phyloP scores from a whole-genome alignment of 2,113 vertebrate genomes.

The Agapornis roseicollis region DNA sequence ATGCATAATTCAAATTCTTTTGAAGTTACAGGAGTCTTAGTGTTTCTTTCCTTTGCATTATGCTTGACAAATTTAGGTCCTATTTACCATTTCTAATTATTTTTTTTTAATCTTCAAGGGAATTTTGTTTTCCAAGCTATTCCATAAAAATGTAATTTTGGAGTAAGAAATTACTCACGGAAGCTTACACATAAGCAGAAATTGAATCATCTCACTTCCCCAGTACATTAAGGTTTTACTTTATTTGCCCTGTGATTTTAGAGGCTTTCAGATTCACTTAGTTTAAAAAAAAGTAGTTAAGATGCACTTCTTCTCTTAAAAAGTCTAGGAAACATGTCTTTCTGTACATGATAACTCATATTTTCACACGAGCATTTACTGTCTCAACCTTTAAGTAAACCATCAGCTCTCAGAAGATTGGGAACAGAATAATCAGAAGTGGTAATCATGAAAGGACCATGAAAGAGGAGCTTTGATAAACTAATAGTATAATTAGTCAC shows the following conservation, averaged over 20 bases:
- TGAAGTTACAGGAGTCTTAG: constrained; percentile 18
- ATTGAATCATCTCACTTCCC: neutral
- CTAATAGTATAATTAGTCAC: neutral
- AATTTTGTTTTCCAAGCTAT: constrained; percentile 21
- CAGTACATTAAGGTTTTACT: neutral
- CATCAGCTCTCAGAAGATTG: neutral
- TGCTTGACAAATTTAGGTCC: constrained; percentile 20
- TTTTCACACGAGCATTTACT: neutral
- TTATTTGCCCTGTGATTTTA: neutral
- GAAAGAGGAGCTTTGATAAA: neutral
- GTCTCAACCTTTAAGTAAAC: neutral
- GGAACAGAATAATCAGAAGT: neutral
- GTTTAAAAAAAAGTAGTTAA: neutral
- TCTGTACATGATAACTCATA: neutral
- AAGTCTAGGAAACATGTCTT: neutral
- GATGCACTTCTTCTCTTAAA: neutral
- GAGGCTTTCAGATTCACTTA: neutral
- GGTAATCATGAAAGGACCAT: neutral
- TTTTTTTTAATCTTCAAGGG: neutral
- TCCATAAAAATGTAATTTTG: constrained; percentile 17
- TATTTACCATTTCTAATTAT: constrained; percentile 40
- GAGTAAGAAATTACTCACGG: neutral
- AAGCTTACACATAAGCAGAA: neutral
- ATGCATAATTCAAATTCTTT: constrained; percentile 61
- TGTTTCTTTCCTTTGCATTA: constrained; percentile 7